Conservation (phyloP, 2,888 invertebrate species). For the Pachydiplax longipennis region DNA sequence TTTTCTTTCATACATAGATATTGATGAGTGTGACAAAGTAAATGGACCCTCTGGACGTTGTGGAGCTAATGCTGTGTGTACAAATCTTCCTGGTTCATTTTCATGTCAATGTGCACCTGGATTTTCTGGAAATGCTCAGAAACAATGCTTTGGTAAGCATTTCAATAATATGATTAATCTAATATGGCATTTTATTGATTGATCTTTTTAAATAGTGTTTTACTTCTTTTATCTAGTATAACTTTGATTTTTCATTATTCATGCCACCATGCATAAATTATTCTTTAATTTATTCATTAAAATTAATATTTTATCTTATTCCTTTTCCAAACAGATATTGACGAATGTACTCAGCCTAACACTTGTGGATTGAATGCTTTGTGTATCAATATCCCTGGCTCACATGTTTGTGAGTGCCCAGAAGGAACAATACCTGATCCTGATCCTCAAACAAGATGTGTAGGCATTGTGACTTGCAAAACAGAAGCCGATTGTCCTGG, state of each 20-base stretch:
- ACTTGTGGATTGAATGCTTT: slow-evolving; percentile 83
- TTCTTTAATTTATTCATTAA: no score
- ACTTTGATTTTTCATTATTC: background rate
- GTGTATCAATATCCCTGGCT: slow-evolving; percentile 80
- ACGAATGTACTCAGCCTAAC: slow-evolving; percentile 77
- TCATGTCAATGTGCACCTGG: slow-evolving; percentile 84
- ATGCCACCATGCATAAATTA: background rate
- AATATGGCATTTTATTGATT: background rate
- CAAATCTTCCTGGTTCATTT: slow-evolving; percentile 81
- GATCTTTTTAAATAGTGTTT: background rate
- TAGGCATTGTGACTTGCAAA: slow-evolving; percentile 81
- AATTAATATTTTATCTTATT: slow-evolving; percentile 35
- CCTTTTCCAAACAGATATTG: slow-evolving; percentile 67
- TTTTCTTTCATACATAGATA: slow-evolving; percentile 65
- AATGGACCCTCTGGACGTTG: slow-evolving; percentile 83
- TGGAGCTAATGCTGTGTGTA: slow-evolving; percentile 82
- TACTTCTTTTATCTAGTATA: background rate
- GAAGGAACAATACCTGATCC: slow-evolving; percentile 83
- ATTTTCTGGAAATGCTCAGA: slow-evolving; percentile 83
- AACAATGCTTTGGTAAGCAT: slow-evolving; percentile 70
- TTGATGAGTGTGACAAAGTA: slow-evolving; percentile 85
- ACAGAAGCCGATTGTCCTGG: slow-evolving; percentile 84
- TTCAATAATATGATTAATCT: no score
- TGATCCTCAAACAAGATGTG: slow-evolving; percentile 81
- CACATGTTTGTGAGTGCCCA: slow-evolving; percentile 81